Conservation (phyloP, 2,797 vertebrate species). For the Remorina albescens region DNA sequence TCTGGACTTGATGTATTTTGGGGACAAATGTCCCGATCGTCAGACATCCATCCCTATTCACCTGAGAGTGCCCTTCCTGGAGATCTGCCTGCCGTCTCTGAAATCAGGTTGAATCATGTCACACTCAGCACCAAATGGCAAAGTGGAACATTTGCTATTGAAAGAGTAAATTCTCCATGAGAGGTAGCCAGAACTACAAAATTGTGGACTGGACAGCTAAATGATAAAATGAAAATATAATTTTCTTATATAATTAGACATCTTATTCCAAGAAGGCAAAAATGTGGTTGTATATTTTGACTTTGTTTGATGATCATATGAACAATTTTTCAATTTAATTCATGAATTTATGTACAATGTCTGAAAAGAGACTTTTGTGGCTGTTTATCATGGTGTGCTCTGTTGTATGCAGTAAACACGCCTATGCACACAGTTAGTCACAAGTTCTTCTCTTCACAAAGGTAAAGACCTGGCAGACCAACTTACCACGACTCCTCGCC, state of each 20-base stretch:
- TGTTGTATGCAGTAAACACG: neutral
- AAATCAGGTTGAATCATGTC: conserved; percentile 56
- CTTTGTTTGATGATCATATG: neutral
- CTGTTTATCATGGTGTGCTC: neutral
- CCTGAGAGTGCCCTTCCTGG: conserved; percentile 78
- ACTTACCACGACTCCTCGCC: conserved; percentile 74
- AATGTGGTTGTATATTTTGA: neutral
- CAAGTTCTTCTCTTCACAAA: conserved; percentile 31
- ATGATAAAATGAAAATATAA: neutral
- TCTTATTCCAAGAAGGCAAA: too few species aligned
- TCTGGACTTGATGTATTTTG: conserved; percentile 78
- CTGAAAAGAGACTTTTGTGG: neutral
- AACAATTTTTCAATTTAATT: neutral
- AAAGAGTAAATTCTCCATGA: too few species aligned
- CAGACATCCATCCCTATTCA: conserved; percentile 63
- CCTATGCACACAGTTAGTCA: neutral
- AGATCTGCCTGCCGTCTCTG: conserved; percentile 19
- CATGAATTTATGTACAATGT: neutral
- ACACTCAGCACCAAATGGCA: neutral
- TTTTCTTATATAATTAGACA: too few species aligned
- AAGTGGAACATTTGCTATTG: too few species aligned
- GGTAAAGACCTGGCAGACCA: conserved; percentile 71
- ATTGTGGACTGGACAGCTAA: neutral
- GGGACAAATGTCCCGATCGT: conserved; percentile 48
- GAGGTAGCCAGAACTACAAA: neutral